phyloP scores from a whole-genome alignment of 2,113 vertebrate genomes.

The Charina bottae region DNA sequence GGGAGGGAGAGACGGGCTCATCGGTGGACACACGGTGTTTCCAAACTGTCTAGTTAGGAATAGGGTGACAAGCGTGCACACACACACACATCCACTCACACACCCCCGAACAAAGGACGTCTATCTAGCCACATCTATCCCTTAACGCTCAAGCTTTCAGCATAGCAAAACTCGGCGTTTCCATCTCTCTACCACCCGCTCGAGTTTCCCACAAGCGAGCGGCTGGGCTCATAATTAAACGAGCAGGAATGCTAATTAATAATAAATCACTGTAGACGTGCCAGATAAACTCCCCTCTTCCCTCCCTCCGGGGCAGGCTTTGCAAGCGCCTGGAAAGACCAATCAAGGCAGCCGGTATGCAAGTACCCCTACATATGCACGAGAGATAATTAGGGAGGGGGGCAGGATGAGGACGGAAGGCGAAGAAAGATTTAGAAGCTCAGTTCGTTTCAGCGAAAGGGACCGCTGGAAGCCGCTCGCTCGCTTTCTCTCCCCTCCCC shows the following conservation, averaged over 20 bases:
- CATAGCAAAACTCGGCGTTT: not conserved
- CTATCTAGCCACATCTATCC: not conserved
- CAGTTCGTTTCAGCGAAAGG: not conserved
- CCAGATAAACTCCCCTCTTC: not conserved
- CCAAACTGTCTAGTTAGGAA: slow-evolving; percentile 12
- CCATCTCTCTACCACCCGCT: not conserved
- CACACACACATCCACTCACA: not conserved
- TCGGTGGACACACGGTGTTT: not conserved
- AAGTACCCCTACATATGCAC: not conserved
- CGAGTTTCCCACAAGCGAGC: not conserved
- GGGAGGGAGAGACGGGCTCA: not conserved
- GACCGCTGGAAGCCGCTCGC: not conserved
- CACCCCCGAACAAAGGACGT: slow-evolving; percentile 6
- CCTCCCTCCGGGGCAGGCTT: not conserved
- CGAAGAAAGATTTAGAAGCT: not conserved
- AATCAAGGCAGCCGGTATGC: not conserved
- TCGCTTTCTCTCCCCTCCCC: not conserved
- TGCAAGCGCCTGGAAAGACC: not conserved
- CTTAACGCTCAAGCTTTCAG: not conserved
- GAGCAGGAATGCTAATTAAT: slow-evolving; percentile 1
- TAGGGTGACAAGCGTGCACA: not conserved
- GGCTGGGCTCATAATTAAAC: not conserved
- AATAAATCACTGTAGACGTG: not conserved
- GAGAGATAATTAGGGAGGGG: not conserved
- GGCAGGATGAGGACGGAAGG: not conserved